These are phyloP conservation scores for Fissipunctia ypsillon DNA, from an alignment of 2,888 invertebrate genomes.

Conservation along the genomic window DNA sequence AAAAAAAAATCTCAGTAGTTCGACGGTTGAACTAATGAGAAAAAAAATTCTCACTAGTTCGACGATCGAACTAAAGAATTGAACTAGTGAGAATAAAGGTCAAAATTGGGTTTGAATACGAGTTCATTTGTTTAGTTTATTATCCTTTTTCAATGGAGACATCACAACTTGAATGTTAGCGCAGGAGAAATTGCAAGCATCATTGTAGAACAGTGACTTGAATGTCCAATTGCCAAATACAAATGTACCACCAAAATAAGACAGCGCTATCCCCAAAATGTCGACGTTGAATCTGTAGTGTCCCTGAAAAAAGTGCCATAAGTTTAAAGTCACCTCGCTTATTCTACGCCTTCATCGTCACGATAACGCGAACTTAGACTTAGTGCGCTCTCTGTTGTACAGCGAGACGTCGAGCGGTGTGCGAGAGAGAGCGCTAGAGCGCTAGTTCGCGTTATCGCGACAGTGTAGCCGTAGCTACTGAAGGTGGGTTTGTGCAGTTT, in stretches of 20 bases:
- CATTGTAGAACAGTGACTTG: conserved; percentile 61
- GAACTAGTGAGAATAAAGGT: too few relatives aligned
- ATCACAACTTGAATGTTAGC: conserved; percentile 33
- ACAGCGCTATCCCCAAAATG: conserved; percentile 47
- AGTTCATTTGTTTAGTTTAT: neutral
- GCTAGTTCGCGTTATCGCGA: too few relatives aligned
- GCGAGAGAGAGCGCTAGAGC: too few relatives aligned
- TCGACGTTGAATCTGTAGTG: conserved; percentile 51
- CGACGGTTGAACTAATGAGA: too few relatives aligned
- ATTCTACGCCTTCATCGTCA: too few relatives aligned
- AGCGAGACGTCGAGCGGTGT: too few relatives aligned
- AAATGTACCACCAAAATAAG: conserved; percentile 67
- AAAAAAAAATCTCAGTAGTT: too few relatives aligned
- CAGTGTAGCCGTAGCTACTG: too few relatives aligned
- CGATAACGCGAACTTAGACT: too few relatives aligned
- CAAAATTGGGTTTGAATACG: neutral
- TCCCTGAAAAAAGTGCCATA: conserved; percentile 46
- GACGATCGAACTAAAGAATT: too few relatives aligned
- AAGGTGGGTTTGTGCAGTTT: neutral
- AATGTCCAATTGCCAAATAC: conserved; percentile 69
- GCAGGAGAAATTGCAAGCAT: conserved; percentile 69
- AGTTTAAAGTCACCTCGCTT: neutral
- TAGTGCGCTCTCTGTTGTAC: too few relatives aligned
- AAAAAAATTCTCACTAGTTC: too few relatives aligned
- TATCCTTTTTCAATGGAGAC: conserved; percentile 26